Base-by-base conservation (phyloP, 2,888 invertebrate genomes). In the Eilema caniola region DNA sequence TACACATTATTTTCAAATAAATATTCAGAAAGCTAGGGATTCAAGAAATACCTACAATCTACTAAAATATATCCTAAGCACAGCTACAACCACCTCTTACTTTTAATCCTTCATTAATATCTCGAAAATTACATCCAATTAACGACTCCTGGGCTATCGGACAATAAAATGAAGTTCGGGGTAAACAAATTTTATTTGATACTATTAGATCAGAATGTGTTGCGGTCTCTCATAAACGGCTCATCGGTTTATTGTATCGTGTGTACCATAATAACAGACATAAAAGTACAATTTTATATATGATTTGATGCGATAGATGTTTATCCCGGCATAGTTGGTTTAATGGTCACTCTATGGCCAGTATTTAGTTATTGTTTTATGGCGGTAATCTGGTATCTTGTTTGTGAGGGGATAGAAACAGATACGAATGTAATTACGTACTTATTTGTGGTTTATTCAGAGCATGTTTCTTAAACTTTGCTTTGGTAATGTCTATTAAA, bases 221-320 rank as follows among this genome's bases (percentile, higher is more conserved):
- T 89, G 89, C 79, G 75, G 80, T 75, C 79, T 41, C 78, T 69
- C 68, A 37, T 70, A 63, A 72, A 72, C 72, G 66, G 60, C 57
- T 62, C 66, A 71, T 67, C 64, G 24, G 70, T 82, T 94, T 94
- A 94, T 92, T 92, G 90, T 84, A 87, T 86, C 87, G 53, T n/a
- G n/a, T 53, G 53, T 53, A 53, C 53, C 53, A 90, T 93, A 92
- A 93, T 95, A 93, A 92, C 92, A 86, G 88, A 87, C 85, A 89
- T 89, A 87, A 91, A 82, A 90, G 92, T 90, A 89, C 89, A 85
- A 85, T 91, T 92, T 92, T 90, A 91, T 90, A 91, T 91, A 89
- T 86, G 84, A 88, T 85, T 90, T 88, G 90, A 91, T 91, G 88
- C 86, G 88, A 88, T 89, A 82, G 86, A 83, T 91, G 92, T 93